Conservation (phyloP, 1,140 invertebrate genomes). For the Zeugodacus cucurbitae region DNA sequence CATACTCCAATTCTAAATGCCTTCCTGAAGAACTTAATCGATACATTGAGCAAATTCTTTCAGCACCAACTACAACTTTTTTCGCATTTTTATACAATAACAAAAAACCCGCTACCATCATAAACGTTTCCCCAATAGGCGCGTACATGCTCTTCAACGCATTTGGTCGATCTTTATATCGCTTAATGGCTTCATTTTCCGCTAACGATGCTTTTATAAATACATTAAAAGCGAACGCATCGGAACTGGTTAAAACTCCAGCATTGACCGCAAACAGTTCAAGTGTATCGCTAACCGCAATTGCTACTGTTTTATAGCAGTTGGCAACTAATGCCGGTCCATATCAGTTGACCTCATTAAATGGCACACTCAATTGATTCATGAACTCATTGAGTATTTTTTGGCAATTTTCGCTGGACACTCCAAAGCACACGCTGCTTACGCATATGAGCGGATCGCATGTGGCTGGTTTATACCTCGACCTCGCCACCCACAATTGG, state of each 20-base stretch:
- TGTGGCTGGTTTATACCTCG: no score
- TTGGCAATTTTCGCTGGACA: neutral
- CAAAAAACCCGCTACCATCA: no score
- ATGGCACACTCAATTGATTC: constrained; percentile 29
- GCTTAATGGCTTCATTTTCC: neutral
- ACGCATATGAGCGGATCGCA: no score
- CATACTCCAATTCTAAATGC: no score
- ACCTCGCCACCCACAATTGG: no score
- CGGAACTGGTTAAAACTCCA: neutral
- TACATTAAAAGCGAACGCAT: neutral
- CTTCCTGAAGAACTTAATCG: no score
- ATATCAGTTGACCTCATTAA: constrained; percentile 13
- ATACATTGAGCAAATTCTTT: no score
- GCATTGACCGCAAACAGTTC: neutral
- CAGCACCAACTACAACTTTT: no score
- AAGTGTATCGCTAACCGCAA: neutral
- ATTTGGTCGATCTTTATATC: neutral
- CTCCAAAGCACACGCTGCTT: neutral
- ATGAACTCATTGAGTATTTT: constrained; percentile 1
- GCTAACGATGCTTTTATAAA: neutral
- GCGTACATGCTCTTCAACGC: no score
- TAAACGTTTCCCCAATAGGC: no score
- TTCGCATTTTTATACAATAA: no score
- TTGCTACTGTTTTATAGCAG: neutral
- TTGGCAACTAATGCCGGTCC: neutral